Conservation (phyloP, 2,888 invertebrate genomes). For the Leistus spinibarbis region DNA sequence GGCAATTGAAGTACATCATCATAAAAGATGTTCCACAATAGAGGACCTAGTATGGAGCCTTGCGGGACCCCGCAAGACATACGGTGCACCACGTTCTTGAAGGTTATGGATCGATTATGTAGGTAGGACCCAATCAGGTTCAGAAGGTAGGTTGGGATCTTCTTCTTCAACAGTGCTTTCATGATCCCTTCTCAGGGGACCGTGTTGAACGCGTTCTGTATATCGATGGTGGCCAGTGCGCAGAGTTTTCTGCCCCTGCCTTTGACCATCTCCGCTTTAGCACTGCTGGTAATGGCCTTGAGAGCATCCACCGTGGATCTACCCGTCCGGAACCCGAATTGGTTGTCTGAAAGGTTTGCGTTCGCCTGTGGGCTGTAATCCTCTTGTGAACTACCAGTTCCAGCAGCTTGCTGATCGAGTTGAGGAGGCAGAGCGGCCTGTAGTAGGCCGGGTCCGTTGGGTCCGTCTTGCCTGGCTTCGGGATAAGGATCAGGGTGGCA, state of each 20-base stretch:
- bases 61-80: conserved; percentile 13
- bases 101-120: too few relatives aligned
- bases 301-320: conserved; percentile 26
- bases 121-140: neutral
- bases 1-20: neutral
- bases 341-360: too few relatives aligned
- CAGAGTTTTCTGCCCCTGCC: neutral
- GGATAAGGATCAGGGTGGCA: conserved; percentile 8
- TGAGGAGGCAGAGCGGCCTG: conserved; percentile 29
- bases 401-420: conserved; percentile 8
- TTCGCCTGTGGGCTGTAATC: neutral
- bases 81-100: neutral
- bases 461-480: conserved; percentile 11
- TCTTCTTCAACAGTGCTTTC: neutral
- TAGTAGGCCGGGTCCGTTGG: neutral
- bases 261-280: neutral
- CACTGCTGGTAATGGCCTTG: neutral
- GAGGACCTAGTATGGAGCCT: neutral
- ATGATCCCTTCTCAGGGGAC: conserved; percentile 21
- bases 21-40: conserved; percentile 11
- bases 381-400: conserved; percentile 19
- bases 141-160: neutral
- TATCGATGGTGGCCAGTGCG: conserved; percentile 18
- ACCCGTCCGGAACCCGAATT: conserved; percentile 38
- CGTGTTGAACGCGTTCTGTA: conserved; percentile 33